Evolutionary conservation across 2,797 vertebrate species (phyloP).

Genomic region (Galago senegalensis): DNA sequence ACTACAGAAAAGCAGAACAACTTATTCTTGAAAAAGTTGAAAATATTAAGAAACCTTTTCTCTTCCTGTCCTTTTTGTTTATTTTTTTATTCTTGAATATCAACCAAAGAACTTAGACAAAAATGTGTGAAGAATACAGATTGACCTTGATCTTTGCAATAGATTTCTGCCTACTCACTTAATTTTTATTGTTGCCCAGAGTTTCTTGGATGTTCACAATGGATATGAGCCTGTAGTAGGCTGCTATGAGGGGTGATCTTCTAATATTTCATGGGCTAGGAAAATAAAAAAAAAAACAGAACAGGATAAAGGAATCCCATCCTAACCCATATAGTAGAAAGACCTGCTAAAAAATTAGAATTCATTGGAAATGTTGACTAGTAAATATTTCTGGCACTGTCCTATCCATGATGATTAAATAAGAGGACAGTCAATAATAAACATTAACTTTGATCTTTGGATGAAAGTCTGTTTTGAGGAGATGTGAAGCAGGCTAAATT

Average conservation of each 20-base stretch:
- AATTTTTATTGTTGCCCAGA: background rate
- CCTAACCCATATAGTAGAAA: background rate
- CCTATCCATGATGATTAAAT: background rate
- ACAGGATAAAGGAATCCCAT: background rate
- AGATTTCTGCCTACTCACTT: constrained; percentile 2
- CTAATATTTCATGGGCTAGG: background rate
- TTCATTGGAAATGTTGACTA: background rate
- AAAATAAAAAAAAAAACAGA: background rate
- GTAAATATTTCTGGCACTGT: background rate
- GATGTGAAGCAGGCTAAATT: background rate
- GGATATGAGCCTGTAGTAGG: background rate
- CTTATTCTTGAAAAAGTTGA: constrained; percentile 83
- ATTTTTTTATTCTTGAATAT: constrained; percentile 64
- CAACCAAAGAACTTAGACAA: constrained; percentile 9
- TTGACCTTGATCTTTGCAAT: constrained; percentile 1
- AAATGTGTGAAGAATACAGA: constrained; percentile 33
- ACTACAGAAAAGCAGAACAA: constrained; percentile 87
- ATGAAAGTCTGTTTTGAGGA: constrained; percentile 40
- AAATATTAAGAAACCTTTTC: constrained; percentile 79
- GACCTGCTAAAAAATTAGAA: constrained; percentile 16
- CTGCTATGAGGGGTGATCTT: background rate
- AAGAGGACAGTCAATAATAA: constrained; percentile 22
- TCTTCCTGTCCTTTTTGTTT: constrained; percentile 59
- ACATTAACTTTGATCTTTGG: constrained; percentile 56
- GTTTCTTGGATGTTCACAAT: background rate